These are phyloP conservation scores for Aphidius colemani DNA, from an alignment of 2,888 invertebrate genomes.

Conservation along the genomic window DNA sequence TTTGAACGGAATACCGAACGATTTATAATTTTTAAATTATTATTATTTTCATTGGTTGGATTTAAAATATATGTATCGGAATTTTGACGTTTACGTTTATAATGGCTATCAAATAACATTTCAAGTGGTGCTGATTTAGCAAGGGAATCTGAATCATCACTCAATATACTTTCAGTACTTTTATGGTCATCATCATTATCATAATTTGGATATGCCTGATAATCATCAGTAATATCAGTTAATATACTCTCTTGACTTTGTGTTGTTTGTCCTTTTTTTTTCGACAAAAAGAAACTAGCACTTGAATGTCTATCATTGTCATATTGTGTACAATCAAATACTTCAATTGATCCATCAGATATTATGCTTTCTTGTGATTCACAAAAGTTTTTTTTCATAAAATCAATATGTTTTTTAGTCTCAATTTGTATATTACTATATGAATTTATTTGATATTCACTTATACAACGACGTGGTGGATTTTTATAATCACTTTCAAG, in stretches of 20 bases:
- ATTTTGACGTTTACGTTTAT: slow-evolving; percentile 56
- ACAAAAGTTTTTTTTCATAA: slow-evolving; percentile 42
- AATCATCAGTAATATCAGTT: slow-evolving; percentile 73
- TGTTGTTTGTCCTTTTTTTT: slow-evolving; percentile 67
- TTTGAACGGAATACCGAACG: slow-evolving; percentile 57
- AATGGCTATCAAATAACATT: slow-evolving; percentile 68
- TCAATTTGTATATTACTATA: slow-evolving; percentile 50
- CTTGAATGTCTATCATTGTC: slow-evolving; percentile 62
- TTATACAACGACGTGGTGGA: slow-evolving; percentile 71
- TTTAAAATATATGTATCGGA: slow-evolving; percentile 59
- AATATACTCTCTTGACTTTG: slow-evolving; percentile 79
- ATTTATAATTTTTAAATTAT: slow-evolving; percentile 26
- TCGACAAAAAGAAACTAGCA: slow-evolving; percentile 81
- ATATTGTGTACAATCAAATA: slow-evolving; percentile 49
- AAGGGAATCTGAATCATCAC: slow-evolving; percentile 75
- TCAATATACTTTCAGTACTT: slow-evolving; percentile 79
- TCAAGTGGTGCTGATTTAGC: slow-evolving; percentile 80
- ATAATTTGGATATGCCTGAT: slow-evolving; percentile 62
- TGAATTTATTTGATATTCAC: slow-evolving; percentile 76
- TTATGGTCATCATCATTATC: slow-evolving; percentile 69
- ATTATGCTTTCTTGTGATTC: slow-evolving; percentile 56
- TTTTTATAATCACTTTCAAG: slow-evolving; percentile 69
- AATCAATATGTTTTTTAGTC: slow-evolving; percentile 39
- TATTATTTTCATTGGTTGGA: slow-evolving; percentile 39
- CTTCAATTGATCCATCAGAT: slow-evolving; percentile 53